phyloP scores from a whole-genome alignment of 2,888 invertebrate species.

The Harmothoe impar region DNA sequence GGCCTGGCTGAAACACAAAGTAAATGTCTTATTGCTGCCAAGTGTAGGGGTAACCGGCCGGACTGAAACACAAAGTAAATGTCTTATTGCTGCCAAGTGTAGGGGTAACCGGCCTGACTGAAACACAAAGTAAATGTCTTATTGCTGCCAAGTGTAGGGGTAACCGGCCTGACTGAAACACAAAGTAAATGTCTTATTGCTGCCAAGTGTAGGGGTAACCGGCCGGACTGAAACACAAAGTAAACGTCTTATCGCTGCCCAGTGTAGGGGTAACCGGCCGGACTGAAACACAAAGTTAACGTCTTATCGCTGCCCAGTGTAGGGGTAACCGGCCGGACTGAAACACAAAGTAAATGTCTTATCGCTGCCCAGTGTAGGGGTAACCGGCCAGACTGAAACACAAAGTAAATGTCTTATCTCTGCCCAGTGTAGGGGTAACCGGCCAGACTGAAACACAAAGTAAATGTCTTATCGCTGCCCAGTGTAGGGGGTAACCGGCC shows the following conservation, averaged over 20 bases:
- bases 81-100: conserved; percentile 93
- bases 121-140: too few species aligned
- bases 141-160: conserved; percentile 92
- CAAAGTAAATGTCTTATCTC: too few species aligned
- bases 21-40: too few species aligned
- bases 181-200: too few species aligned
- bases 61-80: conserved; percentile 73
- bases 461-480: too few species aligned
- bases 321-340: conserved; percentile 86
- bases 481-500: conserved; percentile 90
- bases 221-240: conserved; percentile 76
- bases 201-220: conserved; percentile 92
- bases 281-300: conserved; percentile 73
- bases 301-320: conserved; percentile 93
- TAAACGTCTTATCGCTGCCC: too few species aligned
- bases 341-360: too few species aligned
- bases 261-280: conserved; percentile 89
- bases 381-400: conserved; percentile 84
- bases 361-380: conserved; percentile 92
- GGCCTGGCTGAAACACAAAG: conserved; percentile 76
- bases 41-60: conserved; percentile 89
- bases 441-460: conserved; percentile 76
- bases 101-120: conserved; percentile 86
- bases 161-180: conserved; percentile 84
- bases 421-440: conserved; percentile 92